phyloP scores from a whole-genome alignment of 2,113 vertebrate genomes.

The Xenotilapia longispinis region DNA sequence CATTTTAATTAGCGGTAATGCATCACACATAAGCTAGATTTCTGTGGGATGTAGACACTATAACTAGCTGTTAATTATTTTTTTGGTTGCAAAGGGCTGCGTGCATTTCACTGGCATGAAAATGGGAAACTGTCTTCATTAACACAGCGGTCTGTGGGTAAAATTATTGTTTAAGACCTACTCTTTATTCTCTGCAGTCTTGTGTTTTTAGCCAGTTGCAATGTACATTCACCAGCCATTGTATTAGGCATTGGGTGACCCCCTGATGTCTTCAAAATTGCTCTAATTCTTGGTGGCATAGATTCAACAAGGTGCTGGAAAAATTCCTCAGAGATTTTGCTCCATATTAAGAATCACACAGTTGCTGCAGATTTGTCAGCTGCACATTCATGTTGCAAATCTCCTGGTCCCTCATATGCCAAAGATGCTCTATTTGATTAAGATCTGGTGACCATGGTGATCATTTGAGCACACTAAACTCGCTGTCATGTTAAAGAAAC shows the following conservation, averaged over 20 bases:
- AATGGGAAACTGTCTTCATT: neutral
- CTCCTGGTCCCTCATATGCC: neutral
- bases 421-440: neutral
- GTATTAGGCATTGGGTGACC: neutral
- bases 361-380: neutral
- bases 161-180: neutral
- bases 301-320: neutral
- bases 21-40: neutral
- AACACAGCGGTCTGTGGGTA: neutral
- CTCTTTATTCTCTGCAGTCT: neutral
- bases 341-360: neutral
- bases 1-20: slow-evolving; percentile 27
- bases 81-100: neutral
- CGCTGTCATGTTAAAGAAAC: neutral
- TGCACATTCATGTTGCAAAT: neutral
- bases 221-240: neutral
- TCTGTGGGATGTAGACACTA: neutral
- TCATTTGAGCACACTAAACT: neutral
- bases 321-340: neutral
- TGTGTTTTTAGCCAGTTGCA: neutral
- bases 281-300: neutral
- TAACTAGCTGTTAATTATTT: neutral
- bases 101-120: neutral
- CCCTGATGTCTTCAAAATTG: neutral
- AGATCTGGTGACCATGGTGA: neutral